phyloP scores from a whole-genome alignment of 1,140 invertebrate genomes.

The Camponotus pennsylvanicus region DNA sequence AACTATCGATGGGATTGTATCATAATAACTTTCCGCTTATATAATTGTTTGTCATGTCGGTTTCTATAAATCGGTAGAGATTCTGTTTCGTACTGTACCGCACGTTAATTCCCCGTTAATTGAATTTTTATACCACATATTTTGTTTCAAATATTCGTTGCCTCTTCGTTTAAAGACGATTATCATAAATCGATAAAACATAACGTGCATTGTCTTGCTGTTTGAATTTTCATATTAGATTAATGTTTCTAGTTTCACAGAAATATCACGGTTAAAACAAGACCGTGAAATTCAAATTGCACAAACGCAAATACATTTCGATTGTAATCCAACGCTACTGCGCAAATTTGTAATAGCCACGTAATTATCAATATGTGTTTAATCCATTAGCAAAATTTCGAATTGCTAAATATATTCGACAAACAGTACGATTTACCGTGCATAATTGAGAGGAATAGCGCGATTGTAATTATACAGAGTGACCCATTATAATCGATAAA shows the following conservation, averaged over 20 bases:
- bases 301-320: conserved; percentile 43
- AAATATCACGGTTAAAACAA: conserved; percentile 51
- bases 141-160: neutral
- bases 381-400: conserved; percentile 60
- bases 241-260: conserved; percentile 37
- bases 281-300: conserved; percentile 40
- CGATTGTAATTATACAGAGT: neutral
- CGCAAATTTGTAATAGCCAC: conserved; percentile 40
- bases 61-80: neutral
- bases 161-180: neutral
- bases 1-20: neutral
- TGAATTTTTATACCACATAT: neutral
- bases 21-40: neutral
- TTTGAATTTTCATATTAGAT: conserved; percentile 48
- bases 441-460: conserved; percentile 44
- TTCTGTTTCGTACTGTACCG: neutral
- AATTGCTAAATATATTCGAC: conserved; percentile 43
- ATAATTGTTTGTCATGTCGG: neutral
- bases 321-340: conserved; percentile 27
- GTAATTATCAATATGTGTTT: conserved; percentile 61
- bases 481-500: too few species aligned
- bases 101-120: conserved; percentile 4
- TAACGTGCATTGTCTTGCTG: neutral
- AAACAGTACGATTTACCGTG: conserved; percentile 41
- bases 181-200: neutral